A percentile compares a stretch with the other conserved stretches of the same genome.
Conservation (phyloP, 2,797 vertebrate genomes). For the Silurus lanzhouensis region DNA sequence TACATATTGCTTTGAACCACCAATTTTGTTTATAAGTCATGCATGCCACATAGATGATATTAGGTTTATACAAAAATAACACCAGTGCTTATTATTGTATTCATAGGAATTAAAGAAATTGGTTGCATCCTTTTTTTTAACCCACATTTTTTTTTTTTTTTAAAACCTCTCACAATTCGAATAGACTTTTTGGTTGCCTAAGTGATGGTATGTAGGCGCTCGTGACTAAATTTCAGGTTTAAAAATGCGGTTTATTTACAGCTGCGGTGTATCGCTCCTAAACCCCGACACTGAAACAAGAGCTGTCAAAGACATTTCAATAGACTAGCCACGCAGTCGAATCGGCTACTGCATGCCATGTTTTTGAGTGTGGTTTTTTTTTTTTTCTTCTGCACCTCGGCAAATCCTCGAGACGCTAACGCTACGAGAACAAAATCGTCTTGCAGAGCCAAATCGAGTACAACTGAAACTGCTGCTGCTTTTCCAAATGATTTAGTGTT, state of each 20-base stretch:
- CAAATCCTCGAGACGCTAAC: conserved; percentile 5
- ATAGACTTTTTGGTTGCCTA: conserved; percentile 53
- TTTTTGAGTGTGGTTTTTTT: conserved; percentile 53
- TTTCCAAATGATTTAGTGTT: conserved; percentile 23
- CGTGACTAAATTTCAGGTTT: conserved; percentile 71
- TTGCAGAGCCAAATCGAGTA: conserved; percentile 47
- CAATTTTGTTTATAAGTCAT: conserved; percentile 87
- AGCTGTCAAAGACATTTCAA: conserved; percentile 62
- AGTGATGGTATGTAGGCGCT: conserved; percentile 64
- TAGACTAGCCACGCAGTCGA: conserved; percentile 59
- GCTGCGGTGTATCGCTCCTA: conserved; percentile 56
- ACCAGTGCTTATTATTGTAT: conserved; percentile 86
- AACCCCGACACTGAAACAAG: conserved; percentile 51
- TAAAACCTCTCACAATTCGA: conserved; percentile 63
- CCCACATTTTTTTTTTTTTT: conserved; percentile 62
- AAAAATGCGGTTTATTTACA: conserved; percentile 63
- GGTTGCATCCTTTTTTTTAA: conserved; percentile 67
- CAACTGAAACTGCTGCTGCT: conserved; percentile 63
- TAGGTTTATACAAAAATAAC: conserved; percentile 92
- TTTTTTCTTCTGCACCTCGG: conserved; percentile 43
- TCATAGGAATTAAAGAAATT: conserved; percentile 83
- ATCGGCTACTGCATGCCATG: conserved; percentile 62
- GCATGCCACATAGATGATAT: conserved; percentile 90
- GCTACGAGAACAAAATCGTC: conserved; percentile 53
- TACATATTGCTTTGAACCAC: conserved; percentile 88